A percentile compares a stretch with the other conserved stretches of the same genome.
Conservation (phyloP, 2,888 invertebrate genomes). For the Malthinus seriepunctatus region DNA sequence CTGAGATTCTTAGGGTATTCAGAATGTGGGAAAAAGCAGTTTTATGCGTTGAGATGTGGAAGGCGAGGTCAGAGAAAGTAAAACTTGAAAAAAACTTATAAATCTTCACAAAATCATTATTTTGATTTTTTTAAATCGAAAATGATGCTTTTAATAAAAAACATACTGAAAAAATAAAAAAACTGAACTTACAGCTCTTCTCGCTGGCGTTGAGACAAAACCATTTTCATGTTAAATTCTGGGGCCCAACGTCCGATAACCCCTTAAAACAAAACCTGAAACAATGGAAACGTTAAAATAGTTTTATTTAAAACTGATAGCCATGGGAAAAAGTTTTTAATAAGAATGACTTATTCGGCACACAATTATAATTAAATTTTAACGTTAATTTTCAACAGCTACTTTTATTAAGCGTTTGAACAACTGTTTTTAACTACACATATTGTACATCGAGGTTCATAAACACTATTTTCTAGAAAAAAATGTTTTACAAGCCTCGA, state of each 20-base stretch:
- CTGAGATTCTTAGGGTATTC: background rate
- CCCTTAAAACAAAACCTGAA: slow-evolving; percentile 50
- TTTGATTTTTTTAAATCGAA: too few relatives aligned
- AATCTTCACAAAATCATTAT: too few relatives aligned
- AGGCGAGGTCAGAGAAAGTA: slow-evolving; percentile 15
- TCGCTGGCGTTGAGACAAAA: slow-evolving; percentile 99
- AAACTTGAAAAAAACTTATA: background rate
- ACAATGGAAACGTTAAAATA: slow-evolving; percentile 21
- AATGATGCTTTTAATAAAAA: background rate
- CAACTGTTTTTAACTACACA: too few relatives aligned
- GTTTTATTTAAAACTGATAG: background rate
- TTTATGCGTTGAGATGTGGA: background rate
- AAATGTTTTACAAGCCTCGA: too few relatives aligned
- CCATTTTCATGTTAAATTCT: slow-evolving; percentile 89
- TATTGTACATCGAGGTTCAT: too few relatives aligned
- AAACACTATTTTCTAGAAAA: too few relatives aligned
- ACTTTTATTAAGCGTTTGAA: too few relatives aligned
- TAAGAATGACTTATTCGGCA: too few relatives aligned
- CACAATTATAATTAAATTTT: too few relatives aligned
- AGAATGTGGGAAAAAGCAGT: slow-evolving; percentile 11
- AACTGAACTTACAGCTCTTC: slow-evolving; percentile 93
- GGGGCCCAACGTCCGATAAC: slow-evolving; percentile 44
- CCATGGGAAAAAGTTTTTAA: background rate
- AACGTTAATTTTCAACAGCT: too few relatives aligned
- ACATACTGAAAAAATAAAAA: background rate